Evolutionary conservation across 1,140 invertebrate species (phyloP).

Genomic region (Scaptomyza hsui): DNA sequence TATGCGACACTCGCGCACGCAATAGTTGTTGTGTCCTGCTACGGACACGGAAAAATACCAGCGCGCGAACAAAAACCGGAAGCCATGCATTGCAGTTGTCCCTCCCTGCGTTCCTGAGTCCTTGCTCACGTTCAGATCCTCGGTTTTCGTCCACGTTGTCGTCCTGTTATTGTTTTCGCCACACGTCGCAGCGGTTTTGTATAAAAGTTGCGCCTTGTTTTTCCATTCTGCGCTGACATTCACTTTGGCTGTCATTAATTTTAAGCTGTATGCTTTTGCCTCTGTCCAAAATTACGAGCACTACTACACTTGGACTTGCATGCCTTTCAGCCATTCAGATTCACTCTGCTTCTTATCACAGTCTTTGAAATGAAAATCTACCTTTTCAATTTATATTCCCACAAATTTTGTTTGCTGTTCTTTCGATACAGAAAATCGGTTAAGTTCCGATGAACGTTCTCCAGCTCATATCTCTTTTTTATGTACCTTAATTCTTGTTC

Average conservation of each 20-base stretch:
- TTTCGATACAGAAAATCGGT: too few relatives aligned
- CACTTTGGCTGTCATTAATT: conserved; percentile 76
- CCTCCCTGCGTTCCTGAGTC: background rate
- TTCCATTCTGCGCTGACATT: conserved; percentile 74
- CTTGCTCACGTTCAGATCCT: conserved; percentile 4
- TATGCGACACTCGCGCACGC: conserved; percentile 77
- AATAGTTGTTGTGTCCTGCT: conserved; percentile 43
- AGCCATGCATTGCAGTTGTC: conserved; percentile 61
- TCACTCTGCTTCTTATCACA: background rate
- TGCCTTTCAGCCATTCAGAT: conserved; percentile 3
- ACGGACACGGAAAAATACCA: conserved; percentile 55
- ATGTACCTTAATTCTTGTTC: background rate
- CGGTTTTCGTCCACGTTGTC: conserved; percentile 11
- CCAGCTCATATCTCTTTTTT: conserved; percentile 1
- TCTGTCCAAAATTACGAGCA: conserved; percentile 13
- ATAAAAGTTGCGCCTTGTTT: conserved; percentile 69
- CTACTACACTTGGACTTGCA: conserved; percentile 7
- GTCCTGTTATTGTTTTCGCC: conserved; percentile 74
- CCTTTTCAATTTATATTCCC: background rate
- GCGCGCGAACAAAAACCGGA: conserved; percentile 80
- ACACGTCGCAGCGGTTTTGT: conserved; percentile 58
- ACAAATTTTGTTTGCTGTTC: background rate
- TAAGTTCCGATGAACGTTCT: too few relatives aligned
- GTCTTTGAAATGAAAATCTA: conserved; percentile 7
- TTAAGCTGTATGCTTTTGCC: conserved; percentile 66